Base-by-base conservation (phyloP, 2,888 invertebrate species). In the Synanthedon vespiformis region DNA sequence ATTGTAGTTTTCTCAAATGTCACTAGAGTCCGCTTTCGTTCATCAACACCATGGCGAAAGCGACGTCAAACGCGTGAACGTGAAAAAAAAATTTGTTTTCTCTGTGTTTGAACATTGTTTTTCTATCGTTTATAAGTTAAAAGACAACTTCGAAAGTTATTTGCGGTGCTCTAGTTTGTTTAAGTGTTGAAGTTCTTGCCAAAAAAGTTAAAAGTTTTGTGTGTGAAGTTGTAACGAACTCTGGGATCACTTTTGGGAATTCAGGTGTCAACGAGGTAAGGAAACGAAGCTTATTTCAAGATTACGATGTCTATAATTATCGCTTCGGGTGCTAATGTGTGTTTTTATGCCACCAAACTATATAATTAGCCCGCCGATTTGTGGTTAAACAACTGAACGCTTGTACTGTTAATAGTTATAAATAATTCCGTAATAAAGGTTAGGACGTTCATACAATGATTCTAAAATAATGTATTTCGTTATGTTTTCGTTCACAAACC, bases 201-300 rank as follows among this genome's bases (percentile, higher is more conserved):
- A 56, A 61, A 77, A 22, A 82, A 82, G 74, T 83, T 80, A 54
- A 64, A 77, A 81, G 80, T 79, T 80, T 79, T 67, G 76, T 78
- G 78, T 72, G 74, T 75, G 78, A 84, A 86, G 83, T 84, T 84
- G 60, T 78, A 84, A 84, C 84, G 80, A 84, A 84, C 84, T 84
- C 81, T 71, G 65, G 74, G 78, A 85, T 82, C 79, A 76, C 61
- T 62, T 60, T 59, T 77, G 70, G 76, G 77, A 78, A 77, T 84
- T 85, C 82, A 85, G 87, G 86, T 88, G 87, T 87, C 86, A 87
- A 86, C 80, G 87, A 87, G 87, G 88, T 87, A 87, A 86, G 87
- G 77, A 80, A 74, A 64, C 68, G 69, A 82, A 79, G 80, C 80
- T 73, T 78, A 74, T 72, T 75, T 67, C 71, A 66, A 69, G 70